These are phyloP conservation scores for Salvelinus fontinalis DNA, from an alignment of 2,113 vertebrate species.

Conservation along the genomic window DNA sequence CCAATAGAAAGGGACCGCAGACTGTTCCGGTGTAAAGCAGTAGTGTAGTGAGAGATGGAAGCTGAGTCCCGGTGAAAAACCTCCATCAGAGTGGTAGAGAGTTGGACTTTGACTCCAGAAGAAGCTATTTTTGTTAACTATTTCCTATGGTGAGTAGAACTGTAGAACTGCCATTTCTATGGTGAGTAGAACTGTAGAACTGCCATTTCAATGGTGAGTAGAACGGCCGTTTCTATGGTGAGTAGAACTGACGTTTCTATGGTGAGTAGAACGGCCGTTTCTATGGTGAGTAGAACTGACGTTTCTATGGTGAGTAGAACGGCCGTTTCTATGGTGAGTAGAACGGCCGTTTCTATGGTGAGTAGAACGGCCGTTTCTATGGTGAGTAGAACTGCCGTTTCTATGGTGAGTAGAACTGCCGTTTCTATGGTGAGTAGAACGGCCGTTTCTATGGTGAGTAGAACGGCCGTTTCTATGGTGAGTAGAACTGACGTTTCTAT, in stretches of 20 bases:
- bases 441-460: neutral
- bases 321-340: neutral
- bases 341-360: neutral
- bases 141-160: neutral
- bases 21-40: conserved; percentile 43
- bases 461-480: neutral
- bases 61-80: conserved; percentile 31
- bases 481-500: too few relatives aligned
- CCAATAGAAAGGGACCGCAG: conserved; percentile 38
- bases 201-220: neutral
- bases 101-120: neutral
- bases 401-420: neutral
- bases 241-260: neutral
- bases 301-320: neutral
- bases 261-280: neutral
- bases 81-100: conserved; percentile 40
- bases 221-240: neutral
- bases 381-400: neutral
- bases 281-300: neutral
- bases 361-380: neutral
- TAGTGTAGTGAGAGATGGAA: conserved; percentile 38
- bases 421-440: neutral
- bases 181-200: too few relatives aligned
- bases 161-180: neutral
- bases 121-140: neutral